Evolutionary conservation across 2,113 vertebrate genomes (phyloP), one percentile per base, ranked within the genome.

Genomic region (Myotis lucifugus): DNA sequence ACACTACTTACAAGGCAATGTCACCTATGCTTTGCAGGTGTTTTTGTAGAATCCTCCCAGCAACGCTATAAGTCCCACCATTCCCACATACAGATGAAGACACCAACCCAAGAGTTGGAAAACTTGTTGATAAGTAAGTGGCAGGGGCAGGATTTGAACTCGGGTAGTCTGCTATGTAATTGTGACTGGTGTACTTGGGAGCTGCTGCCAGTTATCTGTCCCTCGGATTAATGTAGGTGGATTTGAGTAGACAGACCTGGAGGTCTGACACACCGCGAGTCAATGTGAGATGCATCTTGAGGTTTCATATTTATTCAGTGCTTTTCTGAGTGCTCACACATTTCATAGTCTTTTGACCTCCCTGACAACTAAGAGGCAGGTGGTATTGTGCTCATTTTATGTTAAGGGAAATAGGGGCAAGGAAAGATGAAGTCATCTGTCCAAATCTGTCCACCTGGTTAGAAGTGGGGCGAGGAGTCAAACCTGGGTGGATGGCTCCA

Each of bases 1-100:
- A 21, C 4, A 2, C 29, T 6, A 1, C 19, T 0, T 0, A 11
- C 25, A 12, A 72, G 18, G 3, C 6, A 1, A 3, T 0, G 8
- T 6, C 14, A 4, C 0, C 0, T 0, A 29, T 6, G 29, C 42
- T 56, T 29, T 32, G 2, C 10, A 1, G 6, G 14, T 13, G 40
- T 18, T 56, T 17, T 29, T 9, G 3, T 40, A 1, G 5, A 4
- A 66, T 17, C 37, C 21, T 40, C 6, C 3, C 1, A 46, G 18
- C 40, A 74, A 18, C 2, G 21, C n/a, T 42, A 0, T 19, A 12
- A 2, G 5, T 1, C 0, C 27, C 11, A 0, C 32, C 13, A 37
- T 8, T n/a, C 37, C 27, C 15, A 10, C 6, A 0, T 23, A 4
- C 13, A 76, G 32, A 64, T 23, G 72, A 52, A 52, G 32, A 50